Conservation (phyloP, 2,797 vertebrate genomes). For the Danio jaintianensis region DNA sequence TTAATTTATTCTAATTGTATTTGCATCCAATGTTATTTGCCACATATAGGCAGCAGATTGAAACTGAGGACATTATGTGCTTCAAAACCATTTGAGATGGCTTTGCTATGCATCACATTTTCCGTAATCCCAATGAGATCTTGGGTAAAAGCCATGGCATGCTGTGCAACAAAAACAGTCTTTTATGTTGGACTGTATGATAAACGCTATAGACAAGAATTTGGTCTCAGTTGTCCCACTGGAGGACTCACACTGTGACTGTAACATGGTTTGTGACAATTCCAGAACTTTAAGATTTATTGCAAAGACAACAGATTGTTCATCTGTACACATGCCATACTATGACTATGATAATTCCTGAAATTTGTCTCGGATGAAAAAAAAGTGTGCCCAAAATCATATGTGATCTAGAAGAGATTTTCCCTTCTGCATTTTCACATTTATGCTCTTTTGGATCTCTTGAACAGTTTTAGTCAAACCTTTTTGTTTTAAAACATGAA, state of each 20-base stretch:
- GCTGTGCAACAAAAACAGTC: background rate
- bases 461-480: background rate
- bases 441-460: too few relatives aligned
- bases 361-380: background rate
- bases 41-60: background rate
- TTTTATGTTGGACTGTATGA: background rate
- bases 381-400: background rate
- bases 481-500: background rate
- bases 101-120: conserved; percentile 13
- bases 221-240: too few relatives aligned
- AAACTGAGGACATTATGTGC: conserved; percentile 27
- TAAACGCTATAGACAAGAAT: background rate
- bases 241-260: background rate
- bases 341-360: too few relatives aligned
- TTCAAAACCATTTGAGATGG: background rate
- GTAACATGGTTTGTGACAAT: background rate
- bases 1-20: conserved; percentile 37
- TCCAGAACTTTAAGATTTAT: background rate
- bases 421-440: too few relatives aligned
- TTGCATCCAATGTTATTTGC: conserved; percentile 31
- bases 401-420: background rate
- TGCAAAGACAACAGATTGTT: background rate
- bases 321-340: background rate
- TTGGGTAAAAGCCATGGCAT: background rate
- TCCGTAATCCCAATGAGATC: background rate